Conservation (phyloP, 2,113 vertebrate genomes). For the Actinemys pallida region DNA sequence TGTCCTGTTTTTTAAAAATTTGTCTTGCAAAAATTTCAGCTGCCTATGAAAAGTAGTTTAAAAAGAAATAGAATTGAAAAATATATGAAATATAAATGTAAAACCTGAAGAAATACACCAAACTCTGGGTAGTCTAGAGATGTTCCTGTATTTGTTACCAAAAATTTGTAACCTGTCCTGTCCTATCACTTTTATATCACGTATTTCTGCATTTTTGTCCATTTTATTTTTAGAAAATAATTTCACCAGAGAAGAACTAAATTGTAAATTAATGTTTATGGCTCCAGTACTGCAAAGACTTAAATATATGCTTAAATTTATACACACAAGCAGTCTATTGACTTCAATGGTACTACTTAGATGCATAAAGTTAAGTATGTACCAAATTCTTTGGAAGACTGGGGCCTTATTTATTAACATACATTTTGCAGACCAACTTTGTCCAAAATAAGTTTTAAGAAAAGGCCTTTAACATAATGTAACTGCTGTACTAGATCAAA, state of each 20-base stretch:
- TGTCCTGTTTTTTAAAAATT: neutral
- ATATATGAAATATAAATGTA: neutral
- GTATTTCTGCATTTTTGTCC: neutral
- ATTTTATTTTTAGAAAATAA: constrained; percentile 27
- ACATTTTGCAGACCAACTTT: constrained; percentile 51
- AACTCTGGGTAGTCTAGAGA: neutral
- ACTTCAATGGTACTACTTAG: neutral
- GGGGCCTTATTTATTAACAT: constrained; percentile 64
- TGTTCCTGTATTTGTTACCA: neutral
- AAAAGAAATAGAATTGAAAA: neutral
- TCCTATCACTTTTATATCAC: neutral
- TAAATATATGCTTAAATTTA: constrained; percentile 28
- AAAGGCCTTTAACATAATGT: constrained; percentile 46
- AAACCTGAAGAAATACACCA: neutral
- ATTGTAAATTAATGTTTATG: constrained; percentile 11
- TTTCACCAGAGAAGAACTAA: constrained; percentile 31
- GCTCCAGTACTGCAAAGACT: neutral
- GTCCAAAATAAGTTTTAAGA: constrained; percentile 52
- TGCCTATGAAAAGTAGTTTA: neutral
- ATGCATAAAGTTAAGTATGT: neutral
- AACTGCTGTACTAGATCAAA: constrained; percentile 40
- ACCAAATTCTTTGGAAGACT: constrained; percentile 20
- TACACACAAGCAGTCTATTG: constrained; percentile 11
- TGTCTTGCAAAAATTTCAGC: neutral
- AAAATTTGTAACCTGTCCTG: neutral